phyloP scores from a whole-genome alignment of 2,888 invertebrate species.

The Acleris sparsana region DNA sequence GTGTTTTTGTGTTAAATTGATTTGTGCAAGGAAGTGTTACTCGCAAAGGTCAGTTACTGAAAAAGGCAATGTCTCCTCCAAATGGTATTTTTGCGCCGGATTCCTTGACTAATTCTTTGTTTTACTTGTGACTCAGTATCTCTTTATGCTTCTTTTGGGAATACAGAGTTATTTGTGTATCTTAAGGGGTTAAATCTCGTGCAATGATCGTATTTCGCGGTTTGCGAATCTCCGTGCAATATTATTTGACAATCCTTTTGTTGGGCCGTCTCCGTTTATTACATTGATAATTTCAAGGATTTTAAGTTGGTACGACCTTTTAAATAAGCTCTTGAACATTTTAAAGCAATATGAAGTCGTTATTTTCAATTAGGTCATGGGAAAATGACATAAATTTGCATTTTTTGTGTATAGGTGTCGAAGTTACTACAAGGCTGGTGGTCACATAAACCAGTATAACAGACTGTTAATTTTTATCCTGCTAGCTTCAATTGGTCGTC shows the following conservation, averaged over 20 bases:
- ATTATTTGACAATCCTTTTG: conserved; percentile 30
- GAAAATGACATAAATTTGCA: conserved; percentile 27
- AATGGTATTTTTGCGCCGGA: conserved; percentile 66
- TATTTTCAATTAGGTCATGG: conserved; percentile 31
- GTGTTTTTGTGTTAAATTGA: conserved; percentile 57
- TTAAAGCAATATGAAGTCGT: conserved; percentile 5
- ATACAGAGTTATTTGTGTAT: conserved; percentile 25
- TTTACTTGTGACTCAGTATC: conserved; percentile 45
- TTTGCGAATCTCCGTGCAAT: conserved; percentile 25
- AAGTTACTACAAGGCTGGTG: conserved; percentile 21
- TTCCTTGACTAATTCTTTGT: conserved; percentile 58
- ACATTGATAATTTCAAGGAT: conserved; percentile 28
- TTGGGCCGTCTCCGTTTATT: conserved; percentile 26
- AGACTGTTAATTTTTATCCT: conserved; percentile 37
- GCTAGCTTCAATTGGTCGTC: conserved; percentile 44
- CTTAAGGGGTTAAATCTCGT: conserved; percentile 16
- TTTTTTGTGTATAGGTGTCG: conserved; percentile 25
- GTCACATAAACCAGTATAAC: conserved; percentile 18
- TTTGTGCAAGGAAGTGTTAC: conserved; percentile 63
- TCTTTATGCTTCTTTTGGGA: conserved; percentile 20
- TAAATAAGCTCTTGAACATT: conserved; percentile 8
- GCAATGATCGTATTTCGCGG: conserved; percentile 17
- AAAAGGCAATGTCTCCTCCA: conserved; percentile 54
- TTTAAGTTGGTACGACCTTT: conserved; percentile 14
- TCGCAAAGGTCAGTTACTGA: conserved; percentile 68